These are phyloP conservation scores for Haliclystus octoradiatus DNA, from an alignment of 30 jellyfish, hydroid and myxozoan species.

Conservation along the genomic window DNA sequence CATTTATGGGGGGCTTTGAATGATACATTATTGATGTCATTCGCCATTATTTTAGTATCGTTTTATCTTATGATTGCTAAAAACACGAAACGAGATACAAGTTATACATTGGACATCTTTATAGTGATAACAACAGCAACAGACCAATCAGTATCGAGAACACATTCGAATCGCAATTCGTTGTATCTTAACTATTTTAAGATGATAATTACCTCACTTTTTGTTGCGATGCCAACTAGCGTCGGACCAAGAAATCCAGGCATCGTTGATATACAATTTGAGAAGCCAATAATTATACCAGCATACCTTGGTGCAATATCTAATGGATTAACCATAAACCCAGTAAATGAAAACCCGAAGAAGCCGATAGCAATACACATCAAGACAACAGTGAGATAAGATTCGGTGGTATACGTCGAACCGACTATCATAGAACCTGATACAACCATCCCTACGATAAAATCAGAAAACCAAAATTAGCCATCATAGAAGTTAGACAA, in stretches of 20 bases:
- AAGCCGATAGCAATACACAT: conserved; percentile 85
- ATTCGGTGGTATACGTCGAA: conserved; percentile 56
- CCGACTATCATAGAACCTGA: conserved; percentile 54
- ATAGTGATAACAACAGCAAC: no score
- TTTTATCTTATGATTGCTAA: not conserved
- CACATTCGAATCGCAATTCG: no score
- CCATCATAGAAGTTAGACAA: no score
- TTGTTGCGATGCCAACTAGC: conserved; percentile 77
- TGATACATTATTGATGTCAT: no score
- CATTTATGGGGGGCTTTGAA: no score
- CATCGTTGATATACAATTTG: conserved; percentile 61
- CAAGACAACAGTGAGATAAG: conserved; percentile 53
- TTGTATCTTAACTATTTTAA: not conserved
- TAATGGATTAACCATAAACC: conserved; percentile 93
- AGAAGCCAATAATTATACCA: conserved; percentile 77
- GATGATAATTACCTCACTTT: conserved; percentile 56
- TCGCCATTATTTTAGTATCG: no score
- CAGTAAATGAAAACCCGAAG: conserved; percentile 87
- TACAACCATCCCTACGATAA: conserved; percentile 54
- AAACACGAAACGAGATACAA: not conserved
- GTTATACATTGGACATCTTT: not conserved
- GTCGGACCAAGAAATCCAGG: conserved; percentile 97
- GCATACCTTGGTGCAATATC: conserved; percentile 96
- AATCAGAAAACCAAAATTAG: no score
- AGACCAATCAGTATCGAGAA: no score